Evolutionary conservation across 2,888 invertebrate genomes (phyloP).

Genomic region (Drosophila crucigera): DNA sequence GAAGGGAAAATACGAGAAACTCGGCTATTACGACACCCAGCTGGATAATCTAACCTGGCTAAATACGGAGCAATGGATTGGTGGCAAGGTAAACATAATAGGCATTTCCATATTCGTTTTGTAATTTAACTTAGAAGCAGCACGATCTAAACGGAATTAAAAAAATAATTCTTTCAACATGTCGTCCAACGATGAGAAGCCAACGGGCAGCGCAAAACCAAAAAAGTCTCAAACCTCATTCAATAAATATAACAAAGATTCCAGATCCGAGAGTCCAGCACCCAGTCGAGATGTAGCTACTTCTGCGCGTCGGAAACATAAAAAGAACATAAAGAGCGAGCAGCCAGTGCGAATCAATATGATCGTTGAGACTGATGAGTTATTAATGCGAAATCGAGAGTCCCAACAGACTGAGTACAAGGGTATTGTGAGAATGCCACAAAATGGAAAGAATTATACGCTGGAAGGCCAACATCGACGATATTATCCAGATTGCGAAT

Average conservation of each 20-base stretch:
- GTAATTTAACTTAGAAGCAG: neutral
- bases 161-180: neutral
- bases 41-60: conserved; percentile 98
- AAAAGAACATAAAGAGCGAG: neutral
- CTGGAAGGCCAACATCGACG: conserved; percentile 14
- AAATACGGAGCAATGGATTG: conserved; percentile 95
- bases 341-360: neutral
- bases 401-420: neutral
- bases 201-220: neutral
- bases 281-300: neutral
- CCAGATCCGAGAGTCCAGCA: neutral
- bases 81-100: conserved; percentile 86
- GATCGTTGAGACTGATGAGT: neutral
- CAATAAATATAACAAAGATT: neutral
- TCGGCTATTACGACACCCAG: conserved; percentile 98
- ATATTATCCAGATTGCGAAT: conserved; percentile 43
- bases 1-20: conserved; percentile 96
- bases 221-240: neutral
- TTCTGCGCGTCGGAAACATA: neutral
- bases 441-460: neutral
- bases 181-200: neutral
- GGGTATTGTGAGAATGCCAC: conserved; percentile 9
- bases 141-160: neutral
- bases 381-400: neutral
- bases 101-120: conserved; percentile 5